These are phyloP conservation scores for Julus scandinavius DNA, from an alignment of 2,888 invertebrate species.

Conservation along the genomic window DNA sequence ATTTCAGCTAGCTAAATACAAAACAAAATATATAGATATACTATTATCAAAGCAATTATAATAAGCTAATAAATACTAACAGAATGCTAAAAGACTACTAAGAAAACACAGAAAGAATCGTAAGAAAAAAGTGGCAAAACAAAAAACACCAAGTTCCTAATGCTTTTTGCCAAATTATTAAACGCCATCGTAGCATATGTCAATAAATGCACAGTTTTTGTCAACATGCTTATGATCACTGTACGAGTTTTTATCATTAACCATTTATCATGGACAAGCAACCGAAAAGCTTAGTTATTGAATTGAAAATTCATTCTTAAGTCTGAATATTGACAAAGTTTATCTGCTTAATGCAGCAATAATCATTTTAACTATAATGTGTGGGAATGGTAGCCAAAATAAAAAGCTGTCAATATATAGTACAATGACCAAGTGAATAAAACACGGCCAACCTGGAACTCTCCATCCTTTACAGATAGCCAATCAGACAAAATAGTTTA, in stretches of 20 bases:
- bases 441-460: slow-evolving; percentile 51
- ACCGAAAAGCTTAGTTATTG: too few species aligned
- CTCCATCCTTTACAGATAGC: slow-evolving; percentile 42
- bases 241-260: too few species aligned
- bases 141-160: background rate
- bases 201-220: too few species aligned
- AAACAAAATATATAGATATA: too few species aligned
- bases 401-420: background rate
- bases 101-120: background rate
- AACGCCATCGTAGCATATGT: too few species aligned
- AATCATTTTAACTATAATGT: background rate
- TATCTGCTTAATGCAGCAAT: too few species aligned
- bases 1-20: slow-evolving; percentile 87
- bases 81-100: background rate
- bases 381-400: background rate
- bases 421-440: background rate
- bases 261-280: background rate
- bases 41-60: background rate
- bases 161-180: too few species aligned
- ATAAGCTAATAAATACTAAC: background rate
- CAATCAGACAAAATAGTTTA: background rate
- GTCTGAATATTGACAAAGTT: too few species aligned
- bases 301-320: too few species aligned
- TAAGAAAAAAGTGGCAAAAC: background rate
- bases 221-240: too few species aligned